Conservation (phyloP, 2,113 vertebrate species). For the Oriolus oriolus region DNA sequence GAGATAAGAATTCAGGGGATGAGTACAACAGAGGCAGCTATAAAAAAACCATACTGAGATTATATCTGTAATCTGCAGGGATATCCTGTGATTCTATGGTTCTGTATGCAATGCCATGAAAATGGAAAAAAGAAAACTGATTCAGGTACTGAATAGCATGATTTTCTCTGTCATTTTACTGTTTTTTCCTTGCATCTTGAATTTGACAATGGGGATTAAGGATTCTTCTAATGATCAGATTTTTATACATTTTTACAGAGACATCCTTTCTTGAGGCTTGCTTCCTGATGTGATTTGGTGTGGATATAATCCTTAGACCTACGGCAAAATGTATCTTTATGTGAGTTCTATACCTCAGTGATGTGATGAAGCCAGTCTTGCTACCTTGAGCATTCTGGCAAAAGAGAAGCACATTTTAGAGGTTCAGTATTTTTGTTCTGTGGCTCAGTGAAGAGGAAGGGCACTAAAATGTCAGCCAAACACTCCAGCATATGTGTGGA, state of each 20-base stretch:
- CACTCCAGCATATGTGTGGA: background rate
- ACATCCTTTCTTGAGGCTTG: background rate
- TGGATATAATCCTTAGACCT: background rate
- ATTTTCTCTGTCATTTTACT: background rate
- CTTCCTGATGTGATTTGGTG: background rate
- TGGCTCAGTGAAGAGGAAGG: background rate
- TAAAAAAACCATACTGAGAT: background rate
- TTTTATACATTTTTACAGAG: background rate
- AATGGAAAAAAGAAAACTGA: background rate
- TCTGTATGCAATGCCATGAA: background rate
- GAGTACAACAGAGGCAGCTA: background rate
- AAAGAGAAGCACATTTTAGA: background rate
- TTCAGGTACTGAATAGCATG: background rate
- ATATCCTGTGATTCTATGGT: background rate
- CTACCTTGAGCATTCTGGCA: background rate
- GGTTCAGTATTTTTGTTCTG: background rate
- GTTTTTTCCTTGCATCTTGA: background rate
- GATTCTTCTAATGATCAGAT: background rate
- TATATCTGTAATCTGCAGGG: background rate
- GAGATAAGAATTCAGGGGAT: constrained; percentile 42
- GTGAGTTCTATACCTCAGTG: background rate
- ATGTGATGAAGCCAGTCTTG: background rate
- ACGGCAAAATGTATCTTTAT: background rate
- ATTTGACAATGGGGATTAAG: background rate
- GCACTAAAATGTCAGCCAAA: background rate